Conservation (phyloP, 2,797 vertebrate species). For the Emys orbicularis region DNA sequence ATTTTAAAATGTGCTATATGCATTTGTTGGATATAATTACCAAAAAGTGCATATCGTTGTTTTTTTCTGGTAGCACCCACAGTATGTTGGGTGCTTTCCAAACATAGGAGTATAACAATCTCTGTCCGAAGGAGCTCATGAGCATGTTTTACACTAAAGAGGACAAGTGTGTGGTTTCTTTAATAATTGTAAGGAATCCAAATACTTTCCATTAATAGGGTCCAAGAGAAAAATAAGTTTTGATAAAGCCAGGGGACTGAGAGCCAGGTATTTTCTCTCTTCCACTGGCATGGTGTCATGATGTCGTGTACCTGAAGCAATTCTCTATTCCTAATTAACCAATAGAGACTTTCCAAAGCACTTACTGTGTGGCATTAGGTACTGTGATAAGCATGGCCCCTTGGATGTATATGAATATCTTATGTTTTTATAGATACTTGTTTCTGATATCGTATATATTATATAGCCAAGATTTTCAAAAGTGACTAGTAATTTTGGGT, state of each 20-base stretch:
- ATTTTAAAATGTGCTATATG: neutral
- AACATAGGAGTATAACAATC: neutral
- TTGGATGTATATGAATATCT: neutral
- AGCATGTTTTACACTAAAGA: neutral
- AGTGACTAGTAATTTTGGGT: neutral
- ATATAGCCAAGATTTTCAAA: neutral
- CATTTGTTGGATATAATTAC: neutral
- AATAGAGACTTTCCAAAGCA: neutral
- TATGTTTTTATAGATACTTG: neutral
- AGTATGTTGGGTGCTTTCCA: neutral
- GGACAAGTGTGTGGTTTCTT: neutral
- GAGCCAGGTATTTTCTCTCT: neutral
- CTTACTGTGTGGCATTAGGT: neutral
- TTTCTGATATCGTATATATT: neutral
- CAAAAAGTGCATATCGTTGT: neutral
- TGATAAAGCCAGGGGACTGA: neutral
- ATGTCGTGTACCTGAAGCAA: neutral
- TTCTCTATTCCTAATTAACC: neutral
- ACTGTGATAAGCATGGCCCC: neutral
- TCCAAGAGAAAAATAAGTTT: neutral
- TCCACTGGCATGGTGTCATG: neutral
- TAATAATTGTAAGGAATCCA: neutral
- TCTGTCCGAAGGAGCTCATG: neutral
- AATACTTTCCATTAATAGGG: neutral
- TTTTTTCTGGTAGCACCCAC: neutral